These are phyloP conservation scores for Hippocampus kuda DNA, from an alignment of 2,797 vertebrate genomes.

Conservation along the genomic window DNA sequence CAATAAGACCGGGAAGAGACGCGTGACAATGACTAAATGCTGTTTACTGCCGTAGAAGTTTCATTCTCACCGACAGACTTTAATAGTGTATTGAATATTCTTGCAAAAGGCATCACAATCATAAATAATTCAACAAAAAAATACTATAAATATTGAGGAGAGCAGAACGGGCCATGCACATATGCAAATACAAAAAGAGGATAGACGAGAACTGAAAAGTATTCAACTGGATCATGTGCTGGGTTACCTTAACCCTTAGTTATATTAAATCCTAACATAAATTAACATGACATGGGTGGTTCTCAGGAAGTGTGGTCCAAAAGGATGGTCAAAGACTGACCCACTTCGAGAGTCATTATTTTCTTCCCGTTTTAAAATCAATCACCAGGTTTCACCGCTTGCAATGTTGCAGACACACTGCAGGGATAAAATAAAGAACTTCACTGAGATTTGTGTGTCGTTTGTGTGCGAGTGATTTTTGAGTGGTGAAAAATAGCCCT, in stretches of 20 bases:
- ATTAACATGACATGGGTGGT: no score
- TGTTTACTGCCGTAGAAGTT: not conserved
- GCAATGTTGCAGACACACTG: no score
- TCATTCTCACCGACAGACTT: not conserved
- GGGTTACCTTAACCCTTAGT: not conserved
- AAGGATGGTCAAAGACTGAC: no score
- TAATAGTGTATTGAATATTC: not conserved
- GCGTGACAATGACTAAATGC: not conserved
- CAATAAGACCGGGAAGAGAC: conserved; percentile 8
- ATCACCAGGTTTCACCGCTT: no score
- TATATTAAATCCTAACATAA: not conserved
- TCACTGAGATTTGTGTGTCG: no score
- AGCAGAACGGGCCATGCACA: not conserved
- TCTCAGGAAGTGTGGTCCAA: no score
- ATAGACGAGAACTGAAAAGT: not conserved
- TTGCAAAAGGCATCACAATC: not conserved
- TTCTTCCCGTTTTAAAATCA: no score
- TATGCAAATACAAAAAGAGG: not conserved
- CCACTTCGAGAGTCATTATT: no score
- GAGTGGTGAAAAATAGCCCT: no score
- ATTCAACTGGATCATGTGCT: not conserved
- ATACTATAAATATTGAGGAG: not conserved
- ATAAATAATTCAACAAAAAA: conserved; percentile 7
- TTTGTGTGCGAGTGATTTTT: no score
- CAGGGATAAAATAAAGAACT: no score